Evolutionary conservation across 2,797 vertebrate species (phyloP).

Genomic region (Tragelaphus eurycerus): DNA sequence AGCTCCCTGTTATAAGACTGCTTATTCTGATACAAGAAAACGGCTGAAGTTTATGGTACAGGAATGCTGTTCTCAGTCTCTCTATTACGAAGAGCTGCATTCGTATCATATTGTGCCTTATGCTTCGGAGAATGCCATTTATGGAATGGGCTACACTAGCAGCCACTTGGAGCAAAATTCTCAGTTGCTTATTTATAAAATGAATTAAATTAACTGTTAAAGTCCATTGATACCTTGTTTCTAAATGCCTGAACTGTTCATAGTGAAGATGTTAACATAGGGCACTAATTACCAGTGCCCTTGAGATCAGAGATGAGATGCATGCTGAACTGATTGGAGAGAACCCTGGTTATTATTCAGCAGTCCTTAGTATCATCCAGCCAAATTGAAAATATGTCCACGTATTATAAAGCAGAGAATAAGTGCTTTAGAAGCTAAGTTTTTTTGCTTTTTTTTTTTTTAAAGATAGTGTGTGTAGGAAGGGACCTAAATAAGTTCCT

Average conservation of each 20-base stretch:
- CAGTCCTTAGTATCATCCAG: conserved; percentile 54
- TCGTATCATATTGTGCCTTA: conserved; percentile 93
- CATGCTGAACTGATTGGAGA: conserved; percentile 69
- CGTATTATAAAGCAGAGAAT: conserved; percentile 43
- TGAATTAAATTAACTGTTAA: conserved; percentile 90
- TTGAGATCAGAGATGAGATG: conserved; percentile 72
- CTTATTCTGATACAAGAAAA: conserved; percentile 88
- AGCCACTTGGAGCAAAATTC: conserved; percentile 87
- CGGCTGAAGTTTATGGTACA: conserved; percentile 94
- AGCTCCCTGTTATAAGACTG: conserved; percentile 82
- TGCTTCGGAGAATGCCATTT: conserved; percentile 88
- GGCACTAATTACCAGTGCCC: conserved; percentile 71
- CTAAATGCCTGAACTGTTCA: conserved; percentile 82
- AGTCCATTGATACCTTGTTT: conserved; percentile 81
- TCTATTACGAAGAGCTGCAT: conserved; percentile 91
- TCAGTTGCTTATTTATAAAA: conserved; percentile 92
- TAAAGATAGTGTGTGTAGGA: conserved; percentile 12
- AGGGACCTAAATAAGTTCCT: conserved; percentile 39
- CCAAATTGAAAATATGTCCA: conserved; percentile 54
- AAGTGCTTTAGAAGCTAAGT: conserved; percentile 60
- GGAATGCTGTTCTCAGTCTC: conserved; percentile 90
- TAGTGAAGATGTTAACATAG: conserved; percentile 76
- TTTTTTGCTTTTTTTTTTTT: background rate
- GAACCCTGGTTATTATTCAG: conserved; percentile 68
- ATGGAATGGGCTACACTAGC: conserved; percentile 88